These are phyloP conservation scores for Brachionus calyciflorus DNA, from an alignment of 1,140 invertebrate species.

Conservation along the genomic window DNA sequence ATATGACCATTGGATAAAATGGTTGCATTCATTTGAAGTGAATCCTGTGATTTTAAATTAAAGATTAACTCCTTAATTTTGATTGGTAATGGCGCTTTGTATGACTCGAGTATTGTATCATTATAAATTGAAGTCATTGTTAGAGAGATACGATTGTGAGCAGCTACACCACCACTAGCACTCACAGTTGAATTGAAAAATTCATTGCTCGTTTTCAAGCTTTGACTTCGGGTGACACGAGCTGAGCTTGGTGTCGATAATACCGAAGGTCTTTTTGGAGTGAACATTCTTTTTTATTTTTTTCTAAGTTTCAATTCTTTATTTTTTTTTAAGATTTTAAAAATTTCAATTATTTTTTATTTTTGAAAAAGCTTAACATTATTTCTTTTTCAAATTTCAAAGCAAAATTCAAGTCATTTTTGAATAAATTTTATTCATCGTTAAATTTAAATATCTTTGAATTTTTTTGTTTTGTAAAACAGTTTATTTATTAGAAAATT, in stretches of 20 bases:
- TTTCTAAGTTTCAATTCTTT: not conserved
- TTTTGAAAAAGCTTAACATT: not conserved
- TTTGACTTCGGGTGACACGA: constrained; percentile 31
- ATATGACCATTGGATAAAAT: constrained; percentile 41
- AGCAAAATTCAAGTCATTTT: too few species aligned
- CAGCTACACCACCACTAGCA: not conserved
- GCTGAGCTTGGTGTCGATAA: not conserved
- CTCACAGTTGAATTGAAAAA: constrained; percentile 19
- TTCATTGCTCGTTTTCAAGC: constrained; percentile 24
- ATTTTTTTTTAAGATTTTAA: not conserved
- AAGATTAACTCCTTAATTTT: constrained; percentile 45
- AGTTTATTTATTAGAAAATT: too few species aligned
- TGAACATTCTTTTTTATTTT: constrained; percentile 30
- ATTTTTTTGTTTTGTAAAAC: too few species aligned
- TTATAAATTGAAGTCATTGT: constrained; percentile 32
- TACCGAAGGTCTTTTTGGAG: constrained; percentile 17
- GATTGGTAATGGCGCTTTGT: constrained; percentile 22
- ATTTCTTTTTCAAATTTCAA: too few species aligned
- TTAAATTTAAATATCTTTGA: too few species aligned
- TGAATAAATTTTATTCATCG: too few species aligned
- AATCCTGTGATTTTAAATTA: constrained; percentile 27
- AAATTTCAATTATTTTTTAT: not conserved
- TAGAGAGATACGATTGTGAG: constrained; percentile 13
- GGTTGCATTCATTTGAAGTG: not conserved
- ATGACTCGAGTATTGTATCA: constrained; percentile 41